These are phyloP conservation scores for Polylopha cassiicola DNA, from an alignment of 2,888 invertebrate genomes.

Conservation along the genomic window DNA sequence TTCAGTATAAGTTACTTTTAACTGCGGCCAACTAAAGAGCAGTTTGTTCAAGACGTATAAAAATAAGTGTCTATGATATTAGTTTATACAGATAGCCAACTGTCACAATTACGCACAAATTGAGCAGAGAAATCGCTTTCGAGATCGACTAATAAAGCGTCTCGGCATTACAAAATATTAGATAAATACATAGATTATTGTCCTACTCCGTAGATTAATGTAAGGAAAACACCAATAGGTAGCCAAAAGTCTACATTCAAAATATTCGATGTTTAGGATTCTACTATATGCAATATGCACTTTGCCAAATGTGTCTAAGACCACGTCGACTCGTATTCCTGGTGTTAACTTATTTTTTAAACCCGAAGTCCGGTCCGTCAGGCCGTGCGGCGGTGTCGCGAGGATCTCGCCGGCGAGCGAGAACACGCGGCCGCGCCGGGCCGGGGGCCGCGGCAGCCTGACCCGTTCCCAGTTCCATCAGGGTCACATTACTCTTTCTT, in stretches of 20 bases:
- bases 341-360: too few relatives aligned
- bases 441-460: too few relatives aligned
- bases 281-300: too few relatives aligned
- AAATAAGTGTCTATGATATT: conserved; percentile 33
- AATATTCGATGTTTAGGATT: conserved; percentile 22
- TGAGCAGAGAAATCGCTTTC: conserved; percentile 49
- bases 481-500: too few relatives aligned
- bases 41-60: conserved; percentile 6
- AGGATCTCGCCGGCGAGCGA: too few relatives aligned
- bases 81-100: conserved; percentile 43
- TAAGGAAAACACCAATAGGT: conserved; percentile 70
- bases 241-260: conserved; percentile 50
- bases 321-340: too few relatives aligned
- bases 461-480: too few relatives aligned
- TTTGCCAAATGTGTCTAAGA: too few relatives aligned
- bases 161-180: conserved; percentile 19
- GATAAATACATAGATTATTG: conserved; percentile 36
- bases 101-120: conserved; percentile 64
- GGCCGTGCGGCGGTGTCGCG: too few relatives aligned
- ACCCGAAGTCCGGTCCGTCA: too few relatives aligned
- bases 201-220: conserved; percentile 51
- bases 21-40: background rate
- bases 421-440: too few relatives aligned
- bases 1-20: too few relatives aligned
- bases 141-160: conserved; percentile 53